phyloP scores from a whole-genome alignment of 2,888 invertebrate species.

The Arge pagana region DNA sequence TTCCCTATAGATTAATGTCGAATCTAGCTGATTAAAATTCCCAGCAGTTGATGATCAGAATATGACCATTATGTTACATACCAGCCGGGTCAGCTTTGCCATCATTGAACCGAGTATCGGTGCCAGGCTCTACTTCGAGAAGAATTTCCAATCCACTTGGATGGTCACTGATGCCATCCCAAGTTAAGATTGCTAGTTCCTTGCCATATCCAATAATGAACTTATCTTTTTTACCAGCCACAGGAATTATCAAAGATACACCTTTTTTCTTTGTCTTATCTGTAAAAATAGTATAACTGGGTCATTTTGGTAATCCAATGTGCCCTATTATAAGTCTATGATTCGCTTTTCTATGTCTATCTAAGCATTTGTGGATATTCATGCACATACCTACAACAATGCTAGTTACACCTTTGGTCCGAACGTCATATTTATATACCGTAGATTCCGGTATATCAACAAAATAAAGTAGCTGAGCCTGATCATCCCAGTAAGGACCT shows the following conservation, averaged over 20 bases:
- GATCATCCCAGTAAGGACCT: constrained; percentile 22
- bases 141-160: constrained; percentile 8
- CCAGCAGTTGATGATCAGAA: too few relatives aligned
- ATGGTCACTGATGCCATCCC: constrained; percentile 13
- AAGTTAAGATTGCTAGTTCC: constrained; percentile 16
- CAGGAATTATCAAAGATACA: constrained; percentile 15
- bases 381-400: constrained; percentile 15
- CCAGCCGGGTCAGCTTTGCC: constrained; percentile 20
- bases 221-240: constrained; percentile 13
- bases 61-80: too few relatives aligned
- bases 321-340: too few relatives aligned
- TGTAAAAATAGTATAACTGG: too few relatives aligned
- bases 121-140: constrained; percentile 5
- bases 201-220: constrained; percentile 17
- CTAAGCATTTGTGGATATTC: too few relatives aligned
- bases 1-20: not conserved
- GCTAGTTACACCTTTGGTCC: constrained; percentile 9
- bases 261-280: constrained; percentile 11
- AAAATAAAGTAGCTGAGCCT: constrained; percentile 17
- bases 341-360: too few relatives aligned
- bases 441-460: constrained; percentile 18
- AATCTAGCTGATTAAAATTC: too few relatives aligned
- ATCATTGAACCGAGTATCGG: constrained; percentile 21
- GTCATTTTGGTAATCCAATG: too few relatives aligned
- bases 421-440: constrained; percentile 12